These are phyloP conservation scores for Gari tellinella DNA, from an alignment of 2,888 invertebrate species.

Conservation along the genomic window DNA sequence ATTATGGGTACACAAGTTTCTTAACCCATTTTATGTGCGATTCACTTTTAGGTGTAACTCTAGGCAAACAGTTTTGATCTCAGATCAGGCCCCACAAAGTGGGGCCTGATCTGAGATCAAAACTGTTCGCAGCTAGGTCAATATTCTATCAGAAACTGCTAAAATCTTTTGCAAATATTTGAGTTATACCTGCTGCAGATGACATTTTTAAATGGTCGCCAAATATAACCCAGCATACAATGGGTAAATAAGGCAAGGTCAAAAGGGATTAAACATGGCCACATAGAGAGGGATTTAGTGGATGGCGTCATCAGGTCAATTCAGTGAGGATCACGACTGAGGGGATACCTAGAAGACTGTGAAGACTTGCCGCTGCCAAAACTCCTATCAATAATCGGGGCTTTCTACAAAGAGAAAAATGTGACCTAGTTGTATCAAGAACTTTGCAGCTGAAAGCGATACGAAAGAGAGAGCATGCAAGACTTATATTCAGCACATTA, in stretches of 20 bases:
- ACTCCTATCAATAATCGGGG: conserved; percentile 9
- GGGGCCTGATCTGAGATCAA: no score
- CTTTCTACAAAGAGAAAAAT: conserved; percentile 24
- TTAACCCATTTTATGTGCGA: conserved; percentile 17
- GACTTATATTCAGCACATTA: conserved; percentile 26
- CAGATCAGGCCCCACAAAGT: no score
- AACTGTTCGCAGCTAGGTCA: no score
- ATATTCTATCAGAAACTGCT: no score
- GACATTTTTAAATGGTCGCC: no score
- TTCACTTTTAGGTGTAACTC: no score
- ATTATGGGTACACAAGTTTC: conserved; percentile 21
- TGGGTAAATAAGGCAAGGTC: no score
- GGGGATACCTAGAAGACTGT: conserved; percentile 36
- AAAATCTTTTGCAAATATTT: no score
- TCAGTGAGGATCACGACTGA: conserved; percentile 10
- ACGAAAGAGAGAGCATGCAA: conserved; percentile 7
- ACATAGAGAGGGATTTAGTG: conserved; percentile 14
- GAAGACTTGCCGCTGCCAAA: conserved; percentile 1
- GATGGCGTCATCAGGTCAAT: conserved; percentile 24
- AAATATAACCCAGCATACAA: no score
- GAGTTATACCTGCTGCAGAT: no score
- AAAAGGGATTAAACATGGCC: conserved; percentile 4
- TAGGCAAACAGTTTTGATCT: no score
- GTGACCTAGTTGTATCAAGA: conserved; percentile 28
- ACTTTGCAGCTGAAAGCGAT: conserved; percentile 1